Evolutionary conservation across 1,140 invertebrate genomes (phyloP), one percentile per base, ranked within the genome.

Genomic region (Drosophila nebulosa): DNA sequence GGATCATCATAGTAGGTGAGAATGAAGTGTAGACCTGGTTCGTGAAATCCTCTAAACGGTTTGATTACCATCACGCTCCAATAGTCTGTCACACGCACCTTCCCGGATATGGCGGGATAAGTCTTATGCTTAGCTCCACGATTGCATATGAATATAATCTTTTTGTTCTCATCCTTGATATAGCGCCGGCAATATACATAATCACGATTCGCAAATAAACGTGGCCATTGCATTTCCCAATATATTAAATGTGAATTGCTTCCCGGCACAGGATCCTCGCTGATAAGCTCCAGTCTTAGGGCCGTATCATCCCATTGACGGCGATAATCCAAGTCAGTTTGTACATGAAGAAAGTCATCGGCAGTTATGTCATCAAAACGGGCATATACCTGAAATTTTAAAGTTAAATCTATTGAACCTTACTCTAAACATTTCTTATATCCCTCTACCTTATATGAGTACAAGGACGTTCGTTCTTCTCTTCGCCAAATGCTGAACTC

Each of bases 1-100:
- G 96, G 96, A 93, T 97, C 95, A 90, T 97, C 97, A 90, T 95
- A 97, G 92, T 97, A 97, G 1, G 96, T 97, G 4, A 97, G 92
- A 24, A 95, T 94, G 92, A 97, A 97, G 91, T 97, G 96, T 70
- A 97, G 66, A 0, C 90, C 81, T 7, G 81, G 89, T 58, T 91
- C 90, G 36, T 90, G 74, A 39, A 91, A 90, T 3, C 57, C 69
- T 4, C 74, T 73, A 51, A 74, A 90, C 2, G 96, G 95, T 91
- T 94, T 95, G 62, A 97, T 96, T 0, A 97, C 96, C 95, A 97
- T 96, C 66, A 95, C 95, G 50, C 96, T 97, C 96, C 96, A 97
- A 72, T 97, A 98, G 22, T 96, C 94, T 4, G 93, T 93, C 2
- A 97, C 96, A 69, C 96, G 65, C 39, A 91, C 79, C 71, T 92